phyloP scores from a whole-genome alignment of 2,888 invertebrate genomes.

The Smittia aterrima region DNA sequence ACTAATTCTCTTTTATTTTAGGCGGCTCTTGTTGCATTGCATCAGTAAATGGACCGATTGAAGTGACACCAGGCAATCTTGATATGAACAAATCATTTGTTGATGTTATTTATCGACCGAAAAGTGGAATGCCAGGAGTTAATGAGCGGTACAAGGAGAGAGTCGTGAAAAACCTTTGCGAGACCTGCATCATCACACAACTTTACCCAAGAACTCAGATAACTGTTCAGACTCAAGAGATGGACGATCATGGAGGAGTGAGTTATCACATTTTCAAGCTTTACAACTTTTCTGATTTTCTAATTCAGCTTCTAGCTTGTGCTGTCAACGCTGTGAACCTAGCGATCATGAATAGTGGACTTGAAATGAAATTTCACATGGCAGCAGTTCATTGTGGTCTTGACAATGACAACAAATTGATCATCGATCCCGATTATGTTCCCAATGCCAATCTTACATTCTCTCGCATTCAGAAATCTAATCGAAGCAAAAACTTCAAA shows the following conservation, averaged over 20 bases:
- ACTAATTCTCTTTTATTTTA: slow-evolving; percentile 51
- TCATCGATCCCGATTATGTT: slow-evolving; percentile 63
- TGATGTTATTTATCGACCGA: slow-evolving; percentile 74
- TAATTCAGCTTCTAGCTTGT: slow-evolving; percentile 71
- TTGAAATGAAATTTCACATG: slow-evolving; percentile 79
- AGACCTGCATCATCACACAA: slow-evolving; percentile 66
- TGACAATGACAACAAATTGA: slow-evolving; percentile 59
- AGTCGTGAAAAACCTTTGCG: slow-evolving; percentile 72
- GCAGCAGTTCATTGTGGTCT: slow-evolving; percentile 77
- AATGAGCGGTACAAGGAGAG: slow-evolving; percentile 72
- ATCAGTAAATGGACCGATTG: slow-evolving; percentile 80
- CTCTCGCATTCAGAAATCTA: slow-evolving; percentile 45
- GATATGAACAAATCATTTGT: slow-evolving; percentile 75
- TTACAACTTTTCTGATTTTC: too few species aligned
- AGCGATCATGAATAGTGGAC: slow-evolving; percentile 76
- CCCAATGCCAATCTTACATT: slow-evolving; percentile 47
- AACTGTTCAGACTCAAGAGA: slow-evolving; percentile 77
- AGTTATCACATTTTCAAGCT: slow-evolving; percentile 45
- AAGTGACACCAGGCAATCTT: slow-evolving; percentile 72
- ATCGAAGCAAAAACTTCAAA: slow-evolving; percentile 55
- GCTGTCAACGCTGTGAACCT: slow-evolving; percentile 80
- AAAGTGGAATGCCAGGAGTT: slow-evolving; percentile 70
- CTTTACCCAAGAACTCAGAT: slow-evolving; percentile 80
- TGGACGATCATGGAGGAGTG: slow-evolving; percentile 81
- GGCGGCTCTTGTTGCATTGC: slow-evolving; percentile 75